Base-by-base conservation (phyloP, 1,140 invertebrate species). In the Pogonus chalceus region DNA sequence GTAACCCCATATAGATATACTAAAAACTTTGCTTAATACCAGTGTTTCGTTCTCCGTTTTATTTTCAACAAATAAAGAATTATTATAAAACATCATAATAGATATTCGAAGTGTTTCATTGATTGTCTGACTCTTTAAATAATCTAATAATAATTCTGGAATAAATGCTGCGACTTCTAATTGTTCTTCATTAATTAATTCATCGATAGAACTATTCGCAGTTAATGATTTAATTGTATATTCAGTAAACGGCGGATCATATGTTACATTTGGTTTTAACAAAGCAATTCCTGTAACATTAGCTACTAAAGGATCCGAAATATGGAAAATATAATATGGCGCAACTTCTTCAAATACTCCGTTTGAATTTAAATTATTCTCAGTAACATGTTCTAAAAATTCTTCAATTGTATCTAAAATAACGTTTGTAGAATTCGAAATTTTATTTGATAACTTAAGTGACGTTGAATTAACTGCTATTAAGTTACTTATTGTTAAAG, bases 261-360 rank as follows among this genome's bases (percentile, higher is more conserved):
- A 4, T 4, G 37, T 43, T 10, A 16, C 18, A 43, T 43, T 43
- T 12, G 9, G 18, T 43, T 58, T 53, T 46, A 71, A 69, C 23
- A 80, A 35, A n/a, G 74, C 76, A 37, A 82, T 61, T n/a, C 79
- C 79, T 37, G 74, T 76, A 24, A 79, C 65, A 59, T 80, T 79
- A 35, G 71, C 76, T 23, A 68, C 56, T 4, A 55, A 39, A 1
- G 79, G 78, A 65, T 76, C 75, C 2, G 75, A 73, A 31, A 74
- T 64, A 61, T 78, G 76, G 46, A 74, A 66, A 9, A 77, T 51
- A 67, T 73, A 69, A 62, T 73, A 64, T 49, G 68, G 64, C 58
- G 74, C 67, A 26, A 73, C 56, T 49, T 69, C 65, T 35, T 69
- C n/a, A 65, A 63, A 58, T 62, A 70, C 46, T 1, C 58, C 53